phyloP scores from a whole-genome alignment of 1,140 invertebrate species.

The Drosophila ogumai region DNA sequence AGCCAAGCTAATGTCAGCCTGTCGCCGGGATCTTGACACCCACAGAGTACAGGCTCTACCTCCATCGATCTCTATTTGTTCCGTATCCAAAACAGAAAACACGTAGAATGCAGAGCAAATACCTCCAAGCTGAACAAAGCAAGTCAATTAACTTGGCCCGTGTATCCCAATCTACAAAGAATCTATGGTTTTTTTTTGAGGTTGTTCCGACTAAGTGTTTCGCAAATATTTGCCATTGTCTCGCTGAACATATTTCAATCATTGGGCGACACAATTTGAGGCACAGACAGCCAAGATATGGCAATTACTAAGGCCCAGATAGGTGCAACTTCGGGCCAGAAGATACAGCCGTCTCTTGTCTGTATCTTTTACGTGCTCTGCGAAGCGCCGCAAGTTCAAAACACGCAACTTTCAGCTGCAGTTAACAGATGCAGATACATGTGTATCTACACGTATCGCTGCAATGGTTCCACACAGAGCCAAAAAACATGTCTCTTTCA shows the following conservation, averaged over 20 bases:
- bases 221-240: constrained; percentile 79
- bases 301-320: constrained; percentile 63
- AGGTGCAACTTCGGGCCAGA: constrained; percentile 21
- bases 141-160: constrained; percentile 64
- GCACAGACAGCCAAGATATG: constrained; percentile 55
- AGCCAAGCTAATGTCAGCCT: constrained; percentile 27
- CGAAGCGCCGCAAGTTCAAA: constrained; percentile 71
- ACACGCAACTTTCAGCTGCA: constrained; percentile 44
- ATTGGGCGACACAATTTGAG: constrained; percentile 42
- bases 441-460: constrained; percentile 44
- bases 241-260: constrained; percentile 71
- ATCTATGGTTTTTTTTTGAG: constrained; percentile 18
- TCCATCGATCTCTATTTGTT: constrained; percentile 29
- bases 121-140: constrained; percentile 35
- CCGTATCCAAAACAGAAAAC: constrained; percentile 7
- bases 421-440: constrained; percentile 50
- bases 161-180: constrained; percentile 29
- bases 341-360: background rate
- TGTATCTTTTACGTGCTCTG: constrained; percentile 76
- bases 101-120: constrained; percentile 12
- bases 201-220: constrained; percentile 39
- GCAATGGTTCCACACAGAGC: constrained; percentile 17
- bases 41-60: background rate
- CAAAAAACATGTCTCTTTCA: constrained; percentile 4
- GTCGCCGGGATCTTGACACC: constrained; percentile 11